Base-by-base conservation (phyloP, 1,140 invertebrate genomes). In the Dendroctonus valens region DNA sequence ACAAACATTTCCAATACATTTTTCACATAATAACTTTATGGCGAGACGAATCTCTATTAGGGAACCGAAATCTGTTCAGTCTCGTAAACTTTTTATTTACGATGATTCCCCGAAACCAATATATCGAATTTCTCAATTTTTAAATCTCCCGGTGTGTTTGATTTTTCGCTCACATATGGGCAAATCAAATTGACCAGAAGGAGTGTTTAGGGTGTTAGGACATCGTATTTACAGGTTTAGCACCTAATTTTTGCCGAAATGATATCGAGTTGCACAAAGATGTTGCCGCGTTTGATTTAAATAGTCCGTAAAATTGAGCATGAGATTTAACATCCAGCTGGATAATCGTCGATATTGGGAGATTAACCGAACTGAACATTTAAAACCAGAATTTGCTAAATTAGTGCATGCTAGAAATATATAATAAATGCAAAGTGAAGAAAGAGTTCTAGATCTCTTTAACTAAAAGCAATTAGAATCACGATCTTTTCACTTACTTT, bases 171-270 rank as follows among this genome's bases (percentile, higher is more conserved):
- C 46, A 50, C 59, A 60, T 51, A 51, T 60, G 59, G 59, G 37
- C 59, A 12, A 8, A 50, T 41, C 37, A 60, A 60, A 60, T 60
- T 60, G n/a, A 41, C 39, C 53, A 60, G 41, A 50, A n/a, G n/a
- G n/a, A n/a, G n/a, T n/a, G n/a, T n/a, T n/a, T n/a, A n/a, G n/a
- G n/a, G n/a, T n/a, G n/a, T n/a, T n/a, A n/a, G n/a, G n/a, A n/a
- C n/a, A n/a, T n/a, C n/a, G n/a, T n/a, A 46, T 60, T 59, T 53
- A 57, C 42, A 52, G 53, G 53, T 7, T 68, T 58, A 68, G 58
- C 66, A 68, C 66, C 66, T 68, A 49, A 9, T 41, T 59, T 62
- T 62, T 38, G 50, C 61, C 59, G 59, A 60, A 60, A 60, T 11
- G 6, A 5, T 60, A 60, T 60, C 48, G 7, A 7, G 12, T 60